Evolutionary conservation across 2,888 invertebrate genomes (phyloP).

Genomic region (Therioaphis trifolii): DNA sequence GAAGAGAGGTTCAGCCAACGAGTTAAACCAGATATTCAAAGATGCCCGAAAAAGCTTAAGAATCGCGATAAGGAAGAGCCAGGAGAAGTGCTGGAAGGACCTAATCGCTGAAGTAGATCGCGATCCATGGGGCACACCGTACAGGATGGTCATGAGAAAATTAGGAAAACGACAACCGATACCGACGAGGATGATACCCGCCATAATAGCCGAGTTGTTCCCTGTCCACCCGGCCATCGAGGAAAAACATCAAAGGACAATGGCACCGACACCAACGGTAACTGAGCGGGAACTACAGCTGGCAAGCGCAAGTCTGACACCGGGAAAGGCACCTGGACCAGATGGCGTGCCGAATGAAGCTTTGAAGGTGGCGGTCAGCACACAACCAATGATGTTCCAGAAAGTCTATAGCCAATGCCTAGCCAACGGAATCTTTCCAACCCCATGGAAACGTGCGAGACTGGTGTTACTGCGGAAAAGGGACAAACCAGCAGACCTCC

Average conservation of each 20-base stretch:
- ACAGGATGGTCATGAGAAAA: neutral
- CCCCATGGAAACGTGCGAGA: neutral
- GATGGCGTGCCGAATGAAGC: neutral
- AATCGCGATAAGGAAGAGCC: too few species aligned
- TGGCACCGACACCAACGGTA: too few species aligned
- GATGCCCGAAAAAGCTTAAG: too few species aligned
- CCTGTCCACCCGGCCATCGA: neutral
- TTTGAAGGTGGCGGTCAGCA: too few species aligned
- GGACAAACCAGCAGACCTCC: neutral
- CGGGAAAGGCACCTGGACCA: neutral
- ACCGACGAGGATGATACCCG: neutral
- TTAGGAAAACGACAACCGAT: neutral
- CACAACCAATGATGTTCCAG: neutral
- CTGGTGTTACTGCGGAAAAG: neutral
- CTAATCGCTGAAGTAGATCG: too few species aligned
- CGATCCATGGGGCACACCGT: neutral
- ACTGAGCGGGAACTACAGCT: too few species aligned
- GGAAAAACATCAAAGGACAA: too few species aligned
- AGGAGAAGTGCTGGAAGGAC: too few species aligned
- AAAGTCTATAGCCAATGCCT: too few species aligned
- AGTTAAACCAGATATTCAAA: too few species aligned
- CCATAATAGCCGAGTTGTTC: too few species aligned
- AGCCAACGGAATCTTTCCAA: neutral
- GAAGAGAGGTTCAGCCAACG: too few species aligned
- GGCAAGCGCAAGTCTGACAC: neutral